Percentiles rank a stretch among this genome's conserved stretches.
phyloP scores from a whole-genome alignment of 1,140 invertebrate genomes.

The Diuraphis noxia region DNA sequence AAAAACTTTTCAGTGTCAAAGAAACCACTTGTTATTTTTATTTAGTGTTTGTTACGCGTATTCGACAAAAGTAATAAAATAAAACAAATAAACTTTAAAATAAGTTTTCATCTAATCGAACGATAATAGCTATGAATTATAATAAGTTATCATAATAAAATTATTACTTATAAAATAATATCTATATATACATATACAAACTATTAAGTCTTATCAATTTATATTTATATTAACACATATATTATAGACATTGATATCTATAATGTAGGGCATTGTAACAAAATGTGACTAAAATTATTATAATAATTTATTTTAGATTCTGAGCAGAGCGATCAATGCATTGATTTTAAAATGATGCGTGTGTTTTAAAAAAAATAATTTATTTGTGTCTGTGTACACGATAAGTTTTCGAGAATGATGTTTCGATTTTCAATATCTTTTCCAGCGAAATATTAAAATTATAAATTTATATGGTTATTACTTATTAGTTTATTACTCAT shows the following conservation, averaged over 20 bases:
- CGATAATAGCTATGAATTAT: not conserved
- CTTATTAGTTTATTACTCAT: too few relatives aligned
- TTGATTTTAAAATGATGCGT: too few relatives aligned
- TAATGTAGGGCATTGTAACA: not conserved
- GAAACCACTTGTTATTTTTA: slow-evolving; percentile 29
- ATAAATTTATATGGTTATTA: too few relatives aligned
- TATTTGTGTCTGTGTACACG: too few relatives aligned
- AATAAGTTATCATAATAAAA: not conserved
- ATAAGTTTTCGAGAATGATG: too few relatives aligned
- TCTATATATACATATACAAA: too few relatives aligned
- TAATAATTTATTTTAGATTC: not conserved
- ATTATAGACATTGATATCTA: not conserved
- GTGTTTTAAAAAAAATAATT: too few relatives aligned
- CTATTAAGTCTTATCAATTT: too few relatives aligned
- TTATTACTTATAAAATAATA: not conserved
- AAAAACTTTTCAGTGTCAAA: not conserved
- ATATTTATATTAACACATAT: too few relatives aligned
- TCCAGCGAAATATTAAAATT: too few relatives aligned
- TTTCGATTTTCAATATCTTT: too few relatives aligned
- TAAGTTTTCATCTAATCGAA: not conserved
- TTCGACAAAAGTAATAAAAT: not conserved
- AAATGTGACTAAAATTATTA: not conserved
- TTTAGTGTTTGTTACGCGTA: not conserved
- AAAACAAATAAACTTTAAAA: not conserved
- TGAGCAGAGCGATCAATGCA: too few relatives aligned